Evolutionary conservation across 2,888 invertebrate species (phyloP).

Genomic region (Pherbina coryleti): DNA sequence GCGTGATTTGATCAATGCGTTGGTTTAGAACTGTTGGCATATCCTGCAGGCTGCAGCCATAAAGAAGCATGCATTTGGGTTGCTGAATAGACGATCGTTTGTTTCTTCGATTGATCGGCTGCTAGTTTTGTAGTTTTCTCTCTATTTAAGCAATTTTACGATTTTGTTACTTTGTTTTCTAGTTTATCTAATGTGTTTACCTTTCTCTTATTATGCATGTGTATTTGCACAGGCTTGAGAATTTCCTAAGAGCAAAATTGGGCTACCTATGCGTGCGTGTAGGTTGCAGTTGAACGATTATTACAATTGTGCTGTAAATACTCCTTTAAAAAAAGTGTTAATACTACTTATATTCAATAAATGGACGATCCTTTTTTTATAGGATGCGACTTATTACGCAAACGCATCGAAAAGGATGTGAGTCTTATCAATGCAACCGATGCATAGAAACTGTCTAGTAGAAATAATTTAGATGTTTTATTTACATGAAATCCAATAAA

Average conservation of each 20-base stretch:
- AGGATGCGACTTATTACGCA: not conserved
- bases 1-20: conserved; percentile 10
- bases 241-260: not conserved
- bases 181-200: not conserved
- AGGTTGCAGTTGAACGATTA: not conserved
- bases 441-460: no score
- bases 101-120: not conserved
- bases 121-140: not conserved
- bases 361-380: not conserved
- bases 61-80: not conserved
- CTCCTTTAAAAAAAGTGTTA: not conserved
- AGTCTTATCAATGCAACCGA: no score
- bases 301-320: not conserved
- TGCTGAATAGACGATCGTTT: not conserved
- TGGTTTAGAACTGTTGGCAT: not conserved
- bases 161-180: conserved; percentile 3
- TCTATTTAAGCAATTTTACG: not conserved
- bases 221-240: conserved; percentile 22
- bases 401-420: not conserved
- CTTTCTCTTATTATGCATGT: not conserved
- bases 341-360: not conserved
- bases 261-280: not conserved
- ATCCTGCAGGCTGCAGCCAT: not conserved
- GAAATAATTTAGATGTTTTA: no score
- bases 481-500: no score